Conservation (phyloP, 1,140 invertebrate species). For the Araneus ventricosus region DNA sequence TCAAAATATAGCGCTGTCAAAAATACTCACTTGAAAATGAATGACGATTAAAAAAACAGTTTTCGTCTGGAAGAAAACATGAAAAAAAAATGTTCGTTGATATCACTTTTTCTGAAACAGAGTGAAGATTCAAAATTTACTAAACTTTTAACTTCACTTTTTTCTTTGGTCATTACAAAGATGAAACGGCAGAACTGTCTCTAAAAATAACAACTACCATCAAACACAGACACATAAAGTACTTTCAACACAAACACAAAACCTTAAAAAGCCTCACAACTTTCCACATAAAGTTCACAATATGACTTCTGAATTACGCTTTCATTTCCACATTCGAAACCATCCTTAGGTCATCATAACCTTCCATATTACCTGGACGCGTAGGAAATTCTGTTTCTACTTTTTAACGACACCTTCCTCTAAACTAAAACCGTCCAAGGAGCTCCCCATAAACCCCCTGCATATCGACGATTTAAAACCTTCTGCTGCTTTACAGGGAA, state of each 20-base stretch:
- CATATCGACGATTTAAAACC: conserved; percentile 28
- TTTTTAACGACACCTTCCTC: neutral
- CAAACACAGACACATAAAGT: neutral
- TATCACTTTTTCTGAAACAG: too few relatives aligned
- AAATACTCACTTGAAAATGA: too few relatives aligned
- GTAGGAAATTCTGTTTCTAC: neutral
- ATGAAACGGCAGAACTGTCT: neutral
- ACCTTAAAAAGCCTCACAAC: neutral
- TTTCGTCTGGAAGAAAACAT: too few relatives aligned
- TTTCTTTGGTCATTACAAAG: neutral
- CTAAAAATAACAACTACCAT: neutral
- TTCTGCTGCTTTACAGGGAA: neutral
- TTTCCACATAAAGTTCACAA: neutral
- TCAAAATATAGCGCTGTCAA: too few relatives aligned
- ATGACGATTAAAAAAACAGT: too few relatives aligned
- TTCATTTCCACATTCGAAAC: neutral
- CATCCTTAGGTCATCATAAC: neutral
- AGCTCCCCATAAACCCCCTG: neutral
- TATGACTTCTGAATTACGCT: neutral
- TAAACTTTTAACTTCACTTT: neutral
- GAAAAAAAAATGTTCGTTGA: too few relatives aligned
- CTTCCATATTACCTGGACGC: neutral
- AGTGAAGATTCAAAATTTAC: neutral
- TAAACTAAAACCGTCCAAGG: neutral
- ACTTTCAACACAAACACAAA: neutral